These are phyloP conservation scores for Galagoides demidoff DNA, from an alignment of 2,797 vertebrate species.

Conservation along the genomic window DNA sequence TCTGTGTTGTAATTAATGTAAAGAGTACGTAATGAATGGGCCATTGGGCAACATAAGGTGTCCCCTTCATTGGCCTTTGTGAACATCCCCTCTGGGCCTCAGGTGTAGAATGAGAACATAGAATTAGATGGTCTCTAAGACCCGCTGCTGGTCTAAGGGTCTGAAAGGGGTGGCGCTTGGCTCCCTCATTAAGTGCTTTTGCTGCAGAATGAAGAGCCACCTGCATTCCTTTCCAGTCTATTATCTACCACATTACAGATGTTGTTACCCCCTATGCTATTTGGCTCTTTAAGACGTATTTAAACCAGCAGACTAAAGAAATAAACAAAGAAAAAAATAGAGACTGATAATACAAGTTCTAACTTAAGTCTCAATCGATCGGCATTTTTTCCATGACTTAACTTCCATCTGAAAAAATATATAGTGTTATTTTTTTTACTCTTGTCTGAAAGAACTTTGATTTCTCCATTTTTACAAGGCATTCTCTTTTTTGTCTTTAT, in stretches of 20 bases:
- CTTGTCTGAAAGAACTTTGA: not conserved
- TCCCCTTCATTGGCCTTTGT: slow-evolving; percentile 9
- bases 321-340: not conserved
- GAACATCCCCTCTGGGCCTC: not conserved
- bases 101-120: not conserved
- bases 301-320: slow-evolving; percentile 17
- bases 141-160: not conserved
- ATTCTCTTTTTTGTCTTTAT: slow-evolving; percentile 12
- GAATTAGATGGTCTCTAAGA: not conserved
- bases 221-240: slow-evolving; percentile 27
- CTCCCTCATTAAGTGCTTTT: slow-evolving; percentile 6
- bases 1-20: not conserved
- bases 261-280: not conserved
- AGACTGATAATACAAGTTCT: slow-evolving; percentile 14
- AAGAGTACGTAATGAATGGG: not conserved
- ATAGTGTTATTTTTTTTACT: not conserved
- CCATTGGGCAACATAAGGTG: not conserved
- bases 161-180: not conserved
- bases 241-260: slow-evolving; percentile 55
- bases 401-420: slow-evolving; percentile 1
- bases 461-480: not conserved
- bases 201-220: slow-evolving; percentile 26
- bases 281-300: slow-evolving; percentile 44
- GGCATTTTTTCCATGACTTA: not conserved
- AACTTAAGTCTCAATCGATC: not conserved